Conservation (phyloP, 1,140 invertebrate species). For the Rhagoletis pomonella region DNA sequence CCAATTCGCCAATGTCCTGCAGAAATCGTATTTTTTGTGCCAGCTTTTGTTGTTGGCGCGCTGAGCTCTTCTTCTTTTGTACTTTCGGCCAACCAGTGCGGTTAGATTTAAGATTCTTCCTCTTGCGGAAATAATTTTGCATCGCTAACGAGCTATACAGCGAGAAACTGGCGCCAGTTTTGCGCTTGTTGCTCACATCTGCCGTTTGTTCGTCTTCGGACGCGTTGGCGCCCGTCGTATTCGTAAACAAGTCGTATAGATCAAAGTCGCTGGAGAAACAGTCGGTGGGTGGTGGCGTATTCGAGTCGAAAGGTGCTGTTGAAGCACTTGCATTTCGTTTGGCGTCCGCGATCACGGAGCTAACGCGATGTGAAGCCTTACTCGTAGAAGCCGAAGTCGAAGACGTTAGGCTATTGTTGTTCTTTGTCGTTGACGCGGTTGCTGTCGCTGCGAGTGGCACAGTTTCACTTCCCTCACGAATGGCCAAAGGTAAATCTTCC, state of each 20-base stretch:
- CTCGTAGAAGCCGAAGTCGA: constrained; percentile 7
- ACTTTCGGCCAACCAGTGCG: constrained; percentile 81
- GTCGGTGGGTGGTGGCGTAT: constrained; percentile 68
- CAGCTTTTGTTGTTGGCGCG: constrained; percentile 55
- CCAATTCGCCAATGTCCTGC: constrained; percentile 57
- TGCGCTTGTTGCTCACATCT: not conserved
- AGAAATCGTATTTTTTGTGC: constrained; percentile 62
- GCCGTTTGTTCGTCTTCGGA: not conserved
- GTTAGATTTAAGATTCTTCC: constrained; percentile 74
- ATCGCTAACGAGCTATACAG: constrained; percentile 58
- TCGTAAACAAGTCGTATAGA: constrained; percentile 64
- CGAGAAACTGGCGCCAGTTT: constrained; percentile 56
- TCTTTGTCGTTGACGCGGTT: not conserved
- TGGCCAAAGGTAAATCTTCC: not conserved
- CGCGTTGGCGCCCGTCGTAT: constrained; percentile 2
- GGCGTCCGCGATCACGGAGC: not conserved
- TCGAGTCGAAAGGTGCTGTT: constrained; percentile 5
- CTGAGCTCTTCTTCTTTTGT: constrained; percentile 66
- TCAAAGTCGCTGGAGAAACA: constrained; percentile 71
- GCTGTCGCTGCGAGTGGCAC: not conserved
- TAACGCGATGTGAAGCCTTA: not conserved
- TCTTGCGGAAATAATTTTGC: constrained; percentile 65
- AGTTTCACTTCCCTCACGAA: not conserved
- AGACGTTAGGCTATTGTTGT: not conserved
- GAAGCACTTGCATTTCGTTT: not conserved